Evolutionary conservation across 2,113 vertebrate species (phyloP).

Genomic region (Podilymbus podiceps): DNA sequence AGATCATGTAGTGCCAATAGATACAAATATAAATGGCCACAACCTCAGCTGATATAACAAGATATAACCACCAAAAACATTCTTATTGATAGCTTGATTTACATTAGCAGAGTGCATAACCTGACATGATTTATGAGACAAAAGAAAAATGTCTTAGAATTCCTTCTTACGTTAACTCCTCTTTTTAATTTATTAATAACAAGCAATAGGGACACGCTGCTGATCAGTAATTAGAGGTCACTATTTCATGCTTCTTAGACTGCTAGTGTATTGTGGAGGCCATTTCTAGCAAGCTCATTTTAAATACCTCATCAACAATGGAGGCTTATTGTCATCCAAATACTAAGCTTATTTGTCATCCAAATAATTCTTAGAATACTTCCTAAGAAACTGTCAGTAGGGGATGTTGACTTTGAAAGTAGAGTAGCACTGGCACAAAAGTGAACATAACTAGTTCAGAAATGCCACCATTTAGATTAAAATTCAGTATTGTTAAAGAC

Average conservation of each 20-base stretch:
- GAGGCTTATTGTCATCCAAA: not conserved
- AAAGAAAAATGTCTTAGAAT: not conserved
- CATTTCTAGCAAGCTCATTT: not conserved
- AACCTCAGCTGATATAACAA: not conserved
- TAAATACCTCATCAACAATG: not conserved
- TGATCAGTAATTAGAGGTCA: not conserved
- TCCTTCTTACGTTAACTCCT: not conserved
- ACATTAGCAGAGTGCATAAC: not conserved
- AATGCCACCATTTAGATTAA: not conserved
- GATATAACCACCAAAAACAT: not conserved
- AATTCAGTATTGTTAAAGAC: not conserved
- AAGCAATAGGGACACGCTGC: not conserved
- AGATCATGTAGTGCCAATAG: no score
- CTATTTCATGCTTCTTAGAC: not conserved
- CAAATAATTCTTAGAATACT: not conserved
- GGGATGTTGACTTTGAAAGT: not conserved
- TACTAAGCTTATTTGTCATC: not conserved
- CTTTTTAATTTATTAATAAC: not conserved
- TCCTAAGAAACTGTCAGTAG: not conserved
- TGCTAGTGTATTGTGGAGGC: not conserved
- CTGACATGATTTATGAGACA: not conserved
- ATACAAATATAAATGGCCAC: not conserved
- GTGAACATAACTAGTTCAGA: not conserved
- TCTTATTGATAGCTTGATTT: not conserved
- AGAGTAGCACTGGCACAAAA: not conserved